phyloP scores from a whole-genome alignment of 2,113 vertebrate species.

The Seriola quinqueradiata region DNA sequence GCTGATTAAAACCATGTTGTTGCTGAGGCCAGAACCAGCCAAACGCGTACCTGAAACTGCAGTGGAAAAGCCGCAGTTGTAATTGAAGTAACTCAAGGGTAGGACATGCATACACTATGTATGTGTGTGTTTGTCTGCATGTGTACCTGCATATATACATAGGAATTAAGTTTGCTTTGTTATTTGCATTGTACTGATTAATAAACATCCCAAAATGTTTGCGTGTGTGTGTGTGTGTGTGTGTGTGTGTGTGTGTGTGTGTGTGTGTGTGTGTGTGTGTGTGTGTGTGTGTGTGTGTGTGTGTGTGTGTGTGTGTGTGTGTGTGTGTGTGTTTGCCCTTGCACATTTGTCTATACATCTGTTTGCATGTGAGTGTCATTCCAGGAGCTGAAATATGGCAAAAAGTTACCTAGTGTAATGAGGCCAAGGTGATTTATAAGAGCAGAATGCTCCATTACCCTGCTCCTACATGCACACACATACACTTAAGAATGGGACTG shows the following conservation, averaged over 20 bases:
- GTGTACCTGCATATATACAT: neutral
- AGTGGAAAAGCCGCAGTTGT: conserved; percentile 28
- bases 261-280: neutral
- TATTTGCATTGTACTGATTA: neutral
- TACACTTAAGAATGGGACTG: conserved; percentile 3
- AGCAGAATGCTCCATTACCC: conserved; percentile 48
- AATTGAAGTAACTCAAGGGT: conserved; percentile 47
- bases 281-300: neutral
- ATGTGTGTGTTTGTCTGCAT: neutral
- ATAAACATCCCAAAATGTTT: neutral
- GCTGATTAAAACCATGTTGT: conserved; percentile 45
- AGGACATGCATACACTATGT: neutral
- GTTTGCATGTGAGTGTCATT: neutral
- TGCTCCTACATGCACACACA: conserved; percentile 30
- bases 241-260: neutral
- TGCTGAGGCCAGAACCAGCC: neutral
- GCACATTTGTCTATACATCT: neutral
- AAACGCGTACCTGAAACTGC: conserved; percentile 43
- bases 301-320: neutral
- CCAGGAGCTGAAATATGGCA: conserved; percentile 36
- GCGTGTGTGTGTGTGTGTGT: neutral
- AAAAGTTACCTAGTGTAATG: conserved; percentile 70
- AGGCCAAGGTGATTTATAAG: conserved; percentile 70
- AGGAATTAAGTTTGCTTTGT: neutral
- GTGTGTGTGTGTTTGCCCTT: neutral